Base-by-base conservation (phyloP, 2,888 invertebrate species). In the Eupithecia centaureata region DNA sequence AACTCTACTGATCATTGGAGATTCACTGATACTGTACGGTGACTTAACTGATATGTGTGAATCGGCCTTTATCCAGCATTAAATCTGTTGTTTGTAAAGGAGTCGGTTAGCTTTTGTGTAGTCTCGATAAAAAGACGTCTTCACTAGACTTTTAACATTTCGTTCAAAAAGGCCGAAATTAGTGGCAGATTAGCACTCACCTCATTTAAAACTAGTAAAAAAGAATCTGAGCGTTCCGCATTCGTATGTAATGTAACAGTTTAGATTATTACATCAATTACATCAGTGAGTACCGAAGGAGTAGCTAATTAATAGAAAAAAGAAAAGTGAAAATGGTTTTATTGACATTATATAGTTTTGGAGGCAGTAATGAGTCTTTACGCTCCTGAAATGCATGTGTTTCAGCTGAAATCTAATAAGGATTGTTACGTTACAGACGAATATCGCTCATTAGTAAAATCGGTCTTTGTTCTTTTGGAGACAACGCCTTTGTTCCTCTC, bases 401-500 rank as follows among this genome's bases (percentile, higher is more conserved):
- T n/a, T n/a, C n/a, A n/a, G n/a, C n/a, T n/a, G n/a, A n/a, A n/a
- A n/a, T n/a, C n/a, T n/a, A n/a, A n/a, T n/a, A n/a, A n/a, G n/a
- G n/a, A n/a, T n/a, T n/a, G n/a, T n/a, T n/a, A n/a, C n/a, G n/a
- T n/a, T n/a, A n/a, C n/a, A n/a, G n/a, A n/a, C n/a, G n/a, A n/a
- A n/a, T n/a, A n/a, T n/a, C n/a, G n/a, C n/a, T n/a, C n/a, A n/a
- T n/a, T n/a, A n/a, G n/a, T n/a, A n/a, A 38, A n/a, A 38, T 7
- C n/a, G 7, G n/a, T 35, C 13, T 35, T 7, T n/a, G 38, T n/a
- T 52, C 56, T 56, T 28, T n/a, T 56, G 56, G n/a, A 56, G 56
- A 32, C 27, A 15, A 51, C 22, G 51, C 25, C 13, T 70, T 70
- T 13, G 63, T 68, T 71, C 65, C 67, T 63, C 52, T 56, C 57